These are phyloP conservation scores for Melanotaenia maccullochi DNA, from an alignment of 2,797 vertebrate species.

Conservation along the genomic window DNA sequence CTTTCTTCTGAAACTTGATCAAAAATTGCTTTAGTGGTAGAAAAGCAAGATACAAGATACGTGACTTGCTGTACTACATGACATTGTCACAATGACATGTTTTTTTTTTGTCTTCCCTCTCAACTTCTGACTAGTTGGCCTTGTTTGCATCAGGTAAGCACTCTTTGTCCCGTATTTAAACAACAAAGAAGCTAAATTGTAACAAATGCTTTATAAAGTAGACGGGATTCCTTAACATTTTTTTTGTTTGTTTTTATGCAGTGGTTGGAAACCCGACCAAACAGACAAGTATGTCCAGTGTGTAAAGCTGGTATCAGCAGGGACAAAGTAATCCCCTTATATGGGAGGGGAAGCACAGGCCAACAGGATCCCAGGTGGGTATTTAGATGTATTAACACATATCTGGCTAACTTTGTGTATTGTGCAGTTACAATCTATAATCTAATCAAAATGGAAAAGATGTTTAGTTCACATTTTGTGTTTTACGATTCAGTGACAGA, in stretches of 20 bases:
- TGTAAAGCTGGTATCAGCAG: conserved; percentile 98
- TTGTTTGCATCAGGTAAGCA: conserved; percentile 96
- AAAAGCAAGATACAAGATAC: no score
- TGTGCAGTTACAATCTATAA: background rate
- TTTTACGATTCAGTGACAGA: background rate
- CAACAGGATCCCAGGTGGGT: conserved; percentile 96
- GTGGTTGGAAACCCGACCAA: conserved; percentile 98
- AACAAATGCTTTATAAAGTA: background rate
- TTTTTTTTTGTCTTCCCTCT: conserved; percentile 20
- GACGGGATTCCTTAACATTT: background rate
- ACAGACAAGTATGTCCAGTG: conserved; percentile 97
- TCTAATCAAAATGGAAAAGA: background rate
- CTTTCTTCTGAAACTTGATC: background rate
- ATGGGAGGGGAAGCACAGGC: conserved; percentile 95
- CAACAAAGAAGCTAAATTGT: background rate
- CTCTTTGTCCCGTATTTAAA: conserved; percentile 43
- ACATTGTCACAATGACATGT: no score
- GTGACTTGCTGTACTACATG: no score
- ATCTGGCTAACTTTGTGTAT: background rate
- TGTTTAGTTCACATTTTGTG: background rate
- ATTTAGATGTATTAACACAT: background rate
- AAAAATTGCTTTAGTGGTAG: no score
- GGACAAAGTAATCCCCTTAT: conserved; percentile 98
- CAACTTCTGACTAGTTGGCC: conserved; percentile 87
- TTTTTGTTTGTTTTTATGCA: conserved; percentile 54